Base-by-base conservation (phyloP, 2,888 invertebrate species). In the Polymixis lichenea region DNA sequence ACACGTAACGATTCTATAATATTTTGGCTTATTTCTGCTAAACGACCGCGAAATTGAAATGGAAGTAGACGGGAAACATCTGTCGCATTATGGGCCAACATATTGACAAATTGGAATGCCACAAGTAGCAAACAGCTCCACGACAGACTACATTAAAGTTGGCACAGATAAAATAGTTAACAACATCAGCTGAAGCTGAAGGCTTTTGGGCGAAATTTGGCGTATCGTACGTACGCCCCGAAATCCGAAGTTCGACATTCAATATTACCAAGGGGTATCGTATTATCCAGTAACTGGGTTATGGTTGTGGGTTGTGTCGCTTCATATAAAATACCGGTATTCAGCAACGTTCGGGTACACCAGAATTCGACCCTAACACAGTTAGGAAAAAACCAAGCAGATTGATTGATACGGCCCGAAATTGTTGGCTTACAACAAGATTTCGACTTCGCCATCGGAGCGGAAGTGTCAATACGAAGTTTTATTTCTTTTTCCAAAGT, bases 1-100 rank as follows among this genome's bases (percentile, higher is more conserved):
- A 53, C 17, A 17, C 8, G 17, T n/a, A 53, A 66, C 22, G 15
- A 11, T 43, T 22, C 7, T 22, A 11, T 68, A 72, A 11, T 4
- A 11, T 49, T 15, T 66, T 67, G 28, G 17, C 38, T n/a, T 61
- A 19, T n/a, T n/a, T 11, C 15, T 19, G 1, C 17, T 53, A 64
- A 64, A 51, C 51, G n/a, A 22, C 28, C 19, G 64, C 43, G 32
- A 64, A 51, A 51, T 70, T 64, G 51, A 67, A 67, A 32, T 38
- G 8, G 15, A 78, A 32, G 62, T 22, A 19, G 70, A 49, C 51
- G 71, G 56, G 15, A 22, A 64, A 32, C 32, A 46, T 53, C 5
- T 53, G 56, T 53, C 51, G 1, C 25, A 22, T 49, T 56, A 17
- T 19, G 25, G 13, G n/a, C 46, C 38, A 62, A 43, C 32, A 62